Percentiles rank a stretch among this genome's conserved stretches.
Evolutionary conservation across 2,888 invertebrate genomes (phyloP).

Genomic region (Andricus quercusramuli): DNA sequence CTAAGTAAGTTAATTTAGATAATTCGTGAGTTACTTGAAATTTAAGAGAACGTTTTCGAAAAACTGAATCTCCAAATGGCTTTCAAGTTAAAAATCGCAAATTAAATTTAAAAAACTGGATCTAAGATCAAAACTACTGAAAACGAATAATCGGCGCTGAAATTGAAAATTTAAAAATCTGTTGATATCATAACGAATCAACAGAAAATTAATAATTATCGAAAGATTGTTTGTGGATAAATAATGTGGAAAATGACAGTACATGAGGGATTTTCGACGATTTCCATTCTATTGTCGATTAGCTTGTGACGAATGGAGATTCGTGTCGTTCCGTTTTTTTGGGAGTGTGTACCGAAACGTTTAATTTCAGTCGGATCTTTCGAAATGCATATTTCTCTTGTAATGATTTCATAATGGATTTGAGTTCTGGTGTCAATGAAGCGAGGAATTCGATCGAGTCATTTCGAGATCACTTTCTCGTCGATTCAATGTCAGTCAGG

Average conservation of each 20-base stretch:
- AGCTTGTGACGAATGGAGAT: neutral
- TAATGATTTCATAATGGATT: slow-evolving; percentile 25
- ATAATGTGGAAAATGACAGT: neutral
- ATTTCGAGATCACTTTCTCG: slow-evolving; percentile 36
- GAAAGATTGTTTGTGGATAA: neutral
- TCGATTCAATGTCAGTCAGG: slow-evolving; percentile 33
- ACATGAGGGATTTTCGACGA: neutral
- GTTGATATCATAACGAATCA: neutral
- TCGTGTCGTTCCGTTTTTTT: slow-evolving; percentile 24
- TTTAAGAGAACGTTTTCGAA: neutral
- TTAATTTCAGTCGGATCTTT: slow-evolving; percentile 22
- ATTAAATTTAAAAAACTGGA: neutral
- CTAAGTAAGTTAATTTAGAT: neutral
- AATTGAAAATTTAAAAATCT: neutral
- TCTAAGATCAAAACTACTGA: neutral
- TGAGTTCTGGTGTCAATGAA: slow-evolving; percentile 12
- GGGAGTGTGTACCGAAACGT: slow-evolving; percentile 4
- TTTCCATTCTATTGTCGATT: slow-evolving; percentile 10
- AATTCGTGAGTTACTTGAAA: neutral
- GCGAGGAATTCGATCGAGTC: neutral
- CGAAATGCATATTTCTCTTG: slow-evolving; percentile 13
- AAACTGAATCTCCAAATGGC: neutral
- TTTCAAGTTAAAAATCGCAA: neutral
- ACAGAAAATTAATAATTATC: neutral
- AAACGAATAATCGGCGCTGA: too few relatives aligned